Percentiles rank a stretch among this genome's conserved stretches.
Conservation (phyloP, 2,113 vertebrate genomes). For the Rhabdornis inornatus region DNA sequence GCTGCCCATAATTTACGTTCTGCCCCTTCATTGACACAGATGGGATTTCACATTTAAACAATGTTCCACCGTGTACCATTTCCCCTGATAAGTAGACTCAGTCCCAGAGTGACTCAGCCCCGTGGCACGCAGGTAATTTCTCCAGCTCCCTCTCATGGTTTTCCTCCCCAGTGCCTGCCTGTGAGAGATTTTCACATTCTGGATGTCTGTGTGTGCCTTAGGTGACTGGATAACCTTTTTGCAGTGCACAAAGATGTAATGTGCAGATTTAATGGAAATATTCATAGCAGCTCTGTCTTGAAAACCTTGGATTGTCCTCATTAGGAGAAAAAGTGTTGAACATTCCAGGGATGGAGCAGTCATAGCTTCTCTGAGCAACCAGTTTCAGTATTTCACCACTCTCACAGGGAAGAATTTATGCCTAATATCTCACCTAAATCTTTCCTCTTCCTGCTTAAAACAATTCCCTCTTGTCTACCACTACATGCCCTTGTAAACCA, state of each 20-base stretch:
- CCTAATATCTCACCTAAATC: background rate
- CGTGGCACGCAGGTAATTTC: slow-evolving; percentile 38
- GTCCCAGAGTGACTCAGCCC: slow-evolving; percentile 26
- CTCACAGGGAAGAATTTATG: background rate
- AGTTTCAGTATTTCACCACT: background rate
- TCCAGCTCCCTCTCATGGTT: background rate
- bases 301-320: background rate
- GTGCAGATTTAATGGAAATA: background rate
- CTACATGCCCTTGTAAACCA: background rate
- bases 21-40: background rate
- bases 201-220: background rate
- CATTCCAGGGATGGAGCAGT: background rate
- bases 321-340: background rate
- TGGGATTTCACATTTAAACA: slow-evolving; percentile 22
- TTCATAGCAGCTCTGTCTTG: background rate
- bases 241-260: background rate
- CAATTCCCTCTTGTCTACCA: background rate
- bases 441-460: background rate
- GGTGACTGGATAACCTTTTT: background rate
- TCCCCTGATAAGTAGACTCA: slow-evolving; percentile 20
- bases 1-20: background rate
- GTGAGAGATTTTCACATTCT: background rate
- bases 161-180: background rate
- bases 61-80: slow-evolving; percentile 54
- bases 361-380: background rate